Evolutionary conservation across 2,888 invertebrate species (phyloP), one percentile per base, ranked within the genome.

Genomic region (Temnothorax rugatulus): DNA sequence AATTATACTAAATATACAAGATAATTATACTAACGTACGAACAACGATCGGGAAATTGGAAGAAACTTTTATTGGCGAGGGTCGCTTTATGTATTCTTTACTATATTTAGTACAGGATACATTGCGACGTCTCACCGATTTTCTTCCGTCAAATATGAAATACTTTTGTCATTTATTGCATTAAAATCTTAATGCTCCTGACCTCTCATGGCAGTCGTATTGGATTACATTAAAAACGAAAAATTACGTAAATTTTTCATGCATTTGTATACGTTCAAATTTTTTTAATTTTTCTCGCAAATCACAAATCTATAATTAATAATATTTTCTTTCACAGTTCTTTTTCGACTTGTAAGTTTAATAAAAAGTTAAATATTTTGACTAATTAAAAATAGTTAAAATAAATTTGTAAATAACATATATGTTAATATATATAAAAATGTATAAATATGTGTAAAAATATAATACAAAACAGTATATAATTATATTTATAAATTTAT

Each of bases 1-100:
- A 86, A 89, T 89, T 88, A 85, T 61, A 71, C 68, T 76, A 76
- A 79, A 68, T 86, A 81, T 79, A 38, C 74, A 64, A 61, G 68
- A 75, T 79, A 87, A 89, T 88, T 89, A 87, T 86, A 89, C 88
- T 89, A 89, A 83, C 89, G 63, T 75, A 86, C 82, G 83, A 89
- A 89, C 86, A 88, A 87, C 83, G 69, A 84, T 86, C 50, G 82
- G 71, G 64, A 82, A 54, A 84, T 82, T 83, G 84, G 83, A 87
- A 86, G 82, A 64, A 66, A 69, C 50, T 68, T 50, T 81, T 41
- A 66, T 21, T 47, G 18, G 38, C 44, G 73, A 81, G 38, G 47
- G 73, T 47, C 73, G 73, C 52, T 41, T 66, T 21, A 38, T 50
- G 29, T 66, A 52, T 52, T 66, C 38, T 63, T 74, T 0, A 47